These are phyloP conservation scores for Bombyx mori DNA, from an alignment of 1,140 invertebrate species.

Conservation along the genomic window DNA sequence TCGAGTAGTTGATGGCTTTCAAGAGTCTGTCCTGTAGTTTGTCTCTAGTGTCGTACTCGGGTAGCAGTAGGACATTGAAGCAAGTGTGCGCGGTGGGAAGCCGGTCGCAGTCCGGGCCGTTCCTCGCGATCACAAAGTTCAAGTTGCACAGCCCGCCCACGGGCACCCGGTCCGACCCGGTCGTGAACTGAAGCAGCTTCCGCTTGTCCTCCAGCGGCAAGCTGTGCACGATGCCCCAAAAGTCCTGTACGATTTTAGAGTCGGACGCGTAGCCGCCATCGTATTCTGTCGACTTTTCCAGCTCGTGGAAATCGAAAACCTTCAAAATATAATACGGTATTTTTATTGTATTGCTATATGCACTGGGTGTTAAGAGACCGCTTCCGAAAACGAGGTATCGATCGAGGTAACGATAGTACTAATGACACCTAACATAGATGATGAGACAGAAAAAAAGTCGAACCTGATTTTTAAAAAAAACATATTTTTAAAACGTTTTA, in stretches of 20 bases:
- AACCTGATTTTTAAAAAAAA: no score
- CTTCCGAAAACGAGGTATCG: no score
- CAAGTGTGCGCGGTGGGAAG: conserved; percentile 93
- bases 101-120: conserved; percentile 85
- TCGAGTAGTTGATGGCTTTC: conserved; percentile 92
- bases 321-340: conserved; percentile 28
- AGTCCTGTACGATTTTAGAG: conserved; percentile 88
- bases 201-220: conserved; percentile 88
- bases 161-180: conserved; percentile 95
- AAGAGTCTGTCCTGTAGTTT: conserved; percentile 89
- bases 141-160: conserved; percentile 92
- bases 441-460: no score
- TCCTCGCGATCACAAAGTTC: conserved; percentile 85
- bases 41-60: conserved; percentile 88
- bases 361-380: no score
- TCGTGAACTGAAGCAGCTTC: conserved; percentile 93
- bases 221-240: conserved; percentile 96
- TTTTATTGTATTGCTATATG: neutral
- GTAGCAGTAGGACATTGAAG: conserved; percentile 95
- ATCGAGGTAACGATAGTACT: no score
- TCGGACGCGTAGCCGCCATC: conserved; percentile 90
- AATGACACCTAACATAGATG: no score
- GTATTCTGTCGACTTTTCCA: conserved; percentile 93
- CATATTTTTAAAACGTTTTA: no score
- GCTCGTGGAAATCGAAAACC: conserved; percentile 89